Percentiles rank a stretch among this genome's conserved stretches.
These are phyloP conservation scores for Dipodomys spectabilis DNA, from an alignment of 2,113 vertebrate genomes.

Conservation along the genomic window DNA sequence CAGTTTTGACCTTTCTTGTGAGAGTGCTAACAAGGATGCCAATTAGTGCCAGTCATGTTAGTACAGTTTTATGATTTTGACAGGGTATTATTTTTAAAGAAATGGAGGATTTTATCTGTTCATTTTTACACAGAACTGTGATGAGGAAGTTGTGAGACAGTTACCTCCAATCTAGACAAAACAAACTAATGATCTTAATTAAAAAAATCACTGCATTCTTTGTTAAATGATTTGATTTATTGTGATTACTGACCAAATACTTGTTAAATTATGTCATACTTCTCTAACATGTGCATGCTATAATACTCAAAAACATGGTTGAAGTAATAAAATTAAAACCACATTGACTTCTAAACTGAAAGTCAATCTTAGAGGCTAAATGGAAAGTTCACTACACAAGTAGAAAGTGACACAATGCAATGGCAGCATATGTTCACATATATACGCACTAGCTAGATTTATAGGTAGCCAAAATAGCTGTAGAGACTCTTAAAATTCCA, in stretches of 20 bases:
- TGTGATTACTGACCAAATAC: not conserved
- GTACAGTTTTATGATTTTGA: slow-evolving; percentile 51
- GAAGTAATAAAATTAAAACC: not conserved
- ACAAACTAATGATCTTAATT: slow-evolving; percentile 7
- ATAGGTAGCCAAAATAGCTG: not conserved
- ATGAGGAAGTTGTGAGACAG: not conserved
- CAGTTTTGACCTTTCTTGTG: slow-evolving; percentile 57
- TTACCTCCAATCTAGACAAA: not conserved
- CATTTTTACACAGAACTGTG: not conserved
- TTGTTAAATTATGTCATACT: not conserved
- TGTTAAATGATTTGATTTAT: not conserved
- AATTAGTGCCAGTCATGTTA: slow-evolving; percentile 63
- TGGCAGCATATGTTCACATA: not conserved
- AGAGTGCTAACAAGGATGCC: slow-evolving; percentile 56
- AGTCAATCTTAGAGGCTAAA: not conserved
- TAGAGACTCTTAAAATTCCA: not conserved
- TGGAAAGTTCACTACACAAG: not conserved
- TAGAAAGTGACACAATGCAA: not conserved
- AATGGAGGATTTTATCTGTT: slow-evolving; percentile 8
- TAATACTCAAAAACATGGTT: not conserved
- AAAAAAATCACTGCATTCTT: not conserved
- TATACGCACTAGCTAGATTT: not conserved
- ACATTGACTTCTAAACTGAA: slow-evolving; percentile 18
- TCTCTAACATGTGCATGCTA: not conserved
- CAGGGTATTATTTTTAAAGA: slow-evolving; percentile 57